These are phyloP conservation scores for Coenonympha glycerion DNA, from an alignment of 2,888 invertebrate genomes.

Conservation along the genomic window DNA sequence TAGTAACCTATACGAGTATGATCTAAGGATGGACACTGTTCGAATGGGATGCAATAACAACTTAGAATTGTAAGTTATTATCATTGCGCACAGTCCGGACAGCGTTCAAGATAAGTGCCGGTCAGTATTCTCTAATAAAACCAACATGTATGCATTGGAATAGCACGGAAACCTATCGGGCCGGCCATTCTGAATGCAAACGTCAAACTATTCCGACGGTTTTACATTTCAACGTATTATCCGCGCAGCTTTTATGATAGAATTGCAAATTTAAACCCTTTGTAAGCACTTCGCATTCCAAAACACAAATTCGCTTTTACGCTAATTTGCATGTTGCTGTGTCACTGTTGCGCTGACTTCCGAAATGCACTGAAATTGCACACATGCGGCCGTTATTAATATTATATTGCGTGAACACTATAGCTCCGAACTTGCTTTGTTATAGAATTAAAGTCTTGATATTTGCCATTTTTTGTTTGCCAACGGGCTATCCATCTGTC, in stretches of 20 bases:
- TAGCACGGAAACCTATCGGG: conserved; percentile 21
- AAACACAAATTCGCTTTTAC: conserved; percentile 74
- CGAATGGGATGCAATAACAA: too few species aligned
- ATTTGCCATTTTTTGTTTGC: too few species aligned
- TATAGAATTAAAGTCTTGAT: neutral
- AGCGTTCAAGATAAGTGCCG: neutral
- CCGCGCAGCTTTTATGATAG: conserved; percentile 66
- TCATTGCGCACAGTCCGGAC: too few species aligned
- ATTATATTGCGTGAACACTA: conserved; percentile 30
- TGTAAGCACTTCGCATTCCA: conserved; percentile 70
- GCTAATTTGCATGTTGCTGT: conserved; percentile 67
- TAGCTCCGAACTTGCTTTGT: conserved; percentile 26
- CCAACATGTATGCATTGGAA: conserved; percentile 4
- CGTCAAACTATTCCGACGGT: conserved; percentile 53
- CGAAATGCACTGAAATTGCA: conserved; percentile 45
- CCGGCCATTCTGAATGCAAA: conserved; percentile 27
- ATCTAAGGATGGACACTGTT: too few species aligned
- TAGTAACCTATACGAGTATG: too few species aligned
- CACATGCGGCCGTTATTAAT: conserved; percentile 36
- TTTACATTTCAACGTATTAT: conserved; percentile 66
- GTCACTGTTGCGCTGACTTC: conserved; percentile 62
- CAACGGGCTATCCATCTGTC: too few species aligned
- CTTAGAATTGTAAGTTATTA: too few species aligned
- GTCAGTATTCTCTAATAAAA: neutral
- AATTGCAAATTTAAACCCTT: conserved; percentile 75